A percentile compares a stretch with the other conserved stretches of the same genome.
These are phyloP conservation scores for Brachionus plicatilis DNA, from an alignment of 1,140 invertebrate species.

Conservation along the genomic window DNA sequence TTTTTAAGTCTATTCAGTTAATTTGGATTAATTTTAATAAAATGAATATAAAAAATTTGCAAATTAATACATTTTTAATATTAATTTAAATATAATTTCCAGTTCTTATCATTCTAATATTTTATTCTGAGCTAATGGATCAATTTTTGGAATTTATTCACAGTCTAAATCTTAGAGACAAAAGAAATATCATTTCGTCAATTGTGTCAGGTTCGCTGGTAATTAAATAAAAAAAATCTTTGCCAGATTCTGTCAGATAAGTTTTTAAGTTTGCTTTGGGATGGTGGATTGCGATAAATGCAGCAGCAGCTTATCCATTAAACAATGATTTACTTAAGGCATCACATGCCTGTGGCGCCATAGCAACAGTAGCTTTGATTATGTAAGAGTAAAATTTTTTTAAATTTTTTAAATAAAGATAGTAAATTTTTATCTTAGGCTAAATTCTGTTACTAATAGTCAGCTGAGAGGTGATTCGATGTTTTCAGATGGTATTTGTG, in stretches of 20 bases:
- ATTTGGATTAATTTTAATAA: background rate
- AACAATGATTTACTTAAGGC: conserved; percentile 64
- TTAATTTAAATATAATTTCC: background rate
- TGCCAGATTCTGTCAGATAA: background rate
- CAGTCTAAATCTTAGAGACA: conserved; percentile 30
- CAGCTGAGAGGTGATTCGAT: conserved; percentile 38
- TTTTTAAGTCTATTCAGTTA: background rate
- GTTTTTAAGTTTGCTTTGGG: conserved; percentile 76
- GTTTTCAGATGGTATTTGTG: conserved; percentile 29
- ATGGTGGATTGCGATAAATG: conserved; percentile 97
- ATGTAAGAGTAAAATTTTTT: conserved; percentile 67
- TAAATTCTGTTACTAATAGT: conserved; percentile 38
- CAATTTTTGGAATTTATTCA: conserved; percentile 32
- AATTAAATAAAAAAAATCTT: background rate
- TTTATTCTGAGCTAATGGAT: background rate
- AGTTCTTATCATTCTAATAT: background rate
- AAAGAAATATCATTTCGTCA: conserved; percentile 29
- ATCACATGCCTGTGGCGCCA: conserved; percentile 86
- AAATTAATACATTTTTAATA: background rate
- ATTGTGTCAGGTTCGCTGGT: conserved; percentile 18
- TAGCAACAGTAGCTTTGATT: conserved; percentile 84
- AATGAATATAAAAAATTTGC: background rate
- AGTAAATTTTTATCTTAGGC: background rate
- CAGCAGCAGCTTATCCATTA: conserved; percentile 70
- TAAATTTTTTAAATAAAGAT: background rate